Evolutionary conservation across 2,888 invertebrate genomes (phyloP).

Genomic region (Xylota segnis): DNA sequence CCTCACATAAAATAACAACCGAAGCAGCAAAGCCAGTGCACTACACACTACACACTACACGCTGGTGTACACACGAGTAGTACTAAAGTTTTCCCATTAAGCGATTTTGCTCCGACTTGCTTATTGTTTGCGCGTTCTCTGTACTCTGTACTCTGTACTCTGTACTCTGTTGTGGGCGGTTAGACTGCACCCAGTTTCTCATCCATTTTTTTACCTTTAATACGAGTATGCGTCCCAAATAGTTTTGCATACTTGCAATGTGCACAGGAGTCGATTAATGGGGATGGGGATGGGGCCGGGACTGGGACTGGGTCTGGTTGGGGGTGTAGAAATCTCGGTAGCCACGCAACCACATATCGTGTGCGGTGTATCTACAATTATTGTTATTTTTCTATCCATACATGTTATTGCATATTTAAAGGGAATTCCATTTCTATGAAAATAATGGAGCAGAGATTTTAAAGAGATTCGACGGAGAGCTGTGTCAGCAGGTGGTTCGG

Average conservation of each 20-base stretch:
- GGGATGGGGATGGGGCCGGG: background rate
- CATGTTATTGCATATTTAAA: constrained; percentile 28
- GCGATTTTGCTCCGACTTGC: constrained; percentile 69
- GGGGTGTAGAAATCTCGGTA: constrained; percentile 4
- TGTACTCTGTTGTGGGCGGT: background rate
- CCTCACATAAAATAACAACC: constrained; percentile 54
- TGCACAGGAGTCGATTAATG: constrained; percentile 5
- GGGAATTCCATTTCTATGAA: constrained; percentile 25
- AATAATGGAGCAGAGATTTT: constrained; percentile 48
- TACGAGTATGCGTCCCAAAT: constrained; percentile 63
- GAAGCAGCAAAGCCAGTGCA: constrained; percentile 48
- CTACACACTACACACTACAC: constrained; percentile 20
- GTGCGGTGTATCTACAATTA: constrained; percentile 62
- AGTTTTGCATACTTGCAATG: constrained; percentile 59
- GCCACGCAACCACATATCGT: constrained; percentile 32
- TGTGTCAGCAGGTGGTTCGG: constrained; percentile 65
- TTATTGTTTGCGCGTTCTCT: constrained; percentile 70
- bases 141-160: constrained; percentile 1
- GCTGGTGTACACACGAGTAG: background rate
- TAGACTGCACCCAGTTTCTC: constrained; percentile 51
- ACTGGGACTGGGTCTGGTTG: background rate
- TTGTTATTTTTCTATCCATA: constrained; percentile 47
- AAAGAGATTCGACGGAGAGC: constrained; percentile 36
- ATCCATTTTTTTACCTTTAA: constrained; percentile 66
- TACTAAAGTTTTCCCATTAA: constrained; percentile 75